Evolutionary conservation across 2,888 invertebrate species (phyloP).

Genomic region (Thymelicus acteon): DNA sequence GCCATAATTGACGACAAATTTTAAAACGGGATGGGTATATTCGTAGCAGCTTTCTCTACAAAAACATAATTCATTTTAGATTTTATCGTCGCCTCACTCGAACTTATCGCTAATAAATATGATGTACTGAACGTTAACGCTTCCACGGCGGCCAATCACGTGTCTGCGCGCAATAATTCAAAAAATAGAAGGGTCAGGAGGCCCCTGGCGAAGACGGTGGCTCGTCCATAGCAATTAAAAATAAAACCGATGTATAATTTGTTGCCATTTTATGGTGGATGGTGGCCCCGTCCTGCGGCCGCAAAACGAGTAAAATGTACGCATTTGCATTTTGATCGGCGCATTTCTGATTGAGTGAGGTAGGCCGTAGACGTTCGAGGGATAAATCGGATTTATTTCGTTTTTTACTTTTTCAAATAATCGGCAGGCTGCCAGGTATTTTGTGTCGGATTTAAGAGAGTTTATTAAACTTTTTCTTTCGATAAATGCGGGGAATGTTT

Average conservation of each 20-base stretch:
- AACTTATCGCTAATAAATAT: constrained; percentile 57
- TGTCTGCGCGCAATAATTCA: constrained; percentile 77
- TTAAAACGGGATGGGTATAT: constrained; percentile 33
- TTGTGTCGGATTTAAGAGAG: constrained; percentile 29
- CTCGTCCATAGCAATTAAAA: constrained; percentile 80
- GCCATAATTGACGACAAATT: constrained; percentile 12
- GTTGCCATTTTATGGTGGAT: constrained; percentile 78
- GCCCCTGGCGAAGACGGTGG: constrained; percentile 79
- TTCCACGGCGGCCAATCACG: constrained; percentile 73
- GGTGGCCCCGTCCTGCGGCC: constrained; percentile 60
- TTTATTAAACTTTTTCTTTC: constrained; percentile 32
- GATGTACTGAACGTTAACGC: constrained; percentile 54
- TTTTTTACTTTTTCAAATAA: constrained; percentile 39
- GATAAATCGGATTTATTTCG: constrained; percentile 35
- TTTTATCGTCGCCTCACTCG: constrained; percentile 57
- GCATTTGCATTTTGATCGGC: constrained; percentile 77
- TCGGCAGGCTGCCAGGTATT: constrained; percentile 31
- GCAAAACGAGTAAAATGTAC: constrained; percentile 66
- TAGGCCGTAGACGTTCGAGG: constrained; percentile 44
- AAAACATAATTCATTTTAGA: constrained; percentile 54
- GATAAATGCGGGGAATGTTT: constrained; percentile 29
- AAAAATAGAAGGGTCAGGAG: constrained; percentile 69
- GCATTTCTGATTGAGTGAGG: constrained; percentile 76
- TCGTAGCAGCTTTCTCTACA: constrained; percentile 39
- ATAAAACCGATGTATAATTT: constrained; percentile 80